A percentile compares a stretch with the other conserved stretches of the same genome.
phyloP scores from a whole-genome alignment of 2,113 vertebrate species.

The Sebastes fasciatus region DNA sequence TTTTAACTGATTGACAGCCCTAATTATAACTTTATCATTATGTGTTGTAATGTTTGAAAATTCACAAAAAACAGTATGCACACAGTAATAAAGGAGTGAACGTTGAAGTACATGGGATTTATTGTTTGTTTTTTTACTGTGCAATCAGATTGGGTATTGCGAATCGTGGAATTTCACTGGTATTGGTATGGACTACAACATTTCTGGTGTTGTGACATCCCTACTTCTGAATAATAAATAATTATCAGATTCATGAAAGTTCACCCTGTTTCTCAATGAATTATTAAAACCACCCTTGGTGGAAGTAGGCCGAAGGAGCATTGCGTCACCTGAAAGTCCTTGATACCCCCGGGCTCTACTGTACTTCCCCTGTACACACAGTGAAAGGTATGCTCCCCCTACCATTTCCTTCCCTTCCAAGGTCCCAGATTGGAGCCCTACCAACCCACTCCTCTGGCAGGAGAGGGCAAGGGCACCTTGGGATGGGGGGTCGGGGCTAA shows the following conservation, averaged over 20 bases:
- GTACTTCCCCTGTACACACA: slow-evolving; percentile 13
- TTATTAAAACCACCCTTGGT: background rate
- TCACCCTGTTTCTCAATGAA: background rate
- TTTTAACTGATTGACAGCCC: no score
- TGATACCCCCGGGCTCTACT: background rate
- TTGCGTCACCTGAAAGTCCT: background rate
- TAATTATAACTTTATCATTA: no score
- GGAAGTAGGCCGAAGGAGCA: background rate
- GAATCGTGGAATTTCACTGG: no score
- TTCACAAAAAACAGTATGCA: no score
- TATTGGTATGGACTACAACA: no score
- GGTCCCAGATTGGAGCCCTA: slow-evolving; percentile 34
- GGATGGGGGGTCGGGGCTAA: slow-evolving; percentile 32
- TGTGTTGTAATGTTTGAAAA: no score
- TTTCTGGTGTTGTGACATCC: no score
- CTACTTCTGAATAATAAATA: no score
- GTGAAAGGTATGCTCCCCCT: slow-evolving; percentile 4
- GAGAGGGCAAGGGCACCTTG: slow-evolving; percentile 77
- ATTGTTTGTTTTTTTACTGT: no score
- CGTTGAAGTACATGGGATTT: no score
- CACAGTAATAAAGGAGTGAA: no score
- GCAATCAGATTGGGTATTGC: no score
- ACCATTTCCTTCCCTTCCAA: slow-evolving; percentile 1
- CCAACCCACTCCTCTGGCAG: slow-evolving; percentile 38
- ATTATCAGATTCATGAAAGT: background rate